Evolutionary conservation across 1,140 invertebrate species (phyloP).

Genomic region (Cardiocondyla obscurior): DNA sequence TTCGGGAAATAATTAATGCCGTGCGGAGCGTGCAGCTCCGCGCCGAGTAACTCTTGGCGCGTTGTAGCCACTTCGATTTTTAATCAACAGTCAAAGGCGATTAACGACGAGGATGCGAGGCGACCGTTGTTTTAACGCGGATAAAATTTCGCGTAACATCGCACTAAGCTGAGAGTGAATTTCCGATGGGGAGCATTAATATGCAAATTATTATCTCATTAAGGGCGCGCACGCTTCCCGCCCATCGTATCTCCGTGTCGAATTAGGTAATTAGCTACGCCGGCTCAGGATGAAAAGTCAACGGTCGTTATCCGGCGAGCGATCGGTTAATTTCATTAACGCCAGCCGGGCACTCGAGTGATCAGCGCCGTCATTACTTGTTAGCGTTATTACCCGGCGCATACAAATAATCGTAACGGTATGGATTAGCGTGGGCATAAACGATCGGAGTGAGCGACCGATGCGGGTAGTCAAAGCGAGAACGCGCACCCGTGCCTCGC

Average conservation of each 20-base stretch:
- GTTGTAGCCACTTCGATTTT: slow-evolving; percentile 29
- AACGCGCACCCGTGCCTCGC: background rate
- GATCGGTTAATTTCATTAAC: slow-evolving; percentile 31
- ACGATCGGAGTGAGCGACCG: background rate
- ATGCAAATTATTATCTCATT: slow-evolving; percentile 60
- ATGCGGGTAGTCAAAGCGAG: background rate
- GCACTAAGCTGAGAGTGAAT: slow-evolving; percentile 11
- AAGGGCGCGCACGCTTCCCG: slow-evolving; percentile 8
- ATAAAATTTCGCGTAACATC: slow-evolving; percentile 26
- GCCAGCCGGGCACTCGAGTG: background rate
- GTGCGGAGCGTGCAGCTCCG: background rate
- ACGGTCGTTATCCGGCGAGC: background rate
- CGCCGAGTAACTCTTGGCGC: background rate
- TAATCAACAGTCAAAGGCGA: slow-evolving; percentile 41
- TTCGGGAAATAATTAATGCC: slow-evolving; percentile 34
- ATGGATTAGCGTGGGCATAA: background rate
- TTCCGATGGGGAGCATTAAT: slow-evolving; percentile 39
- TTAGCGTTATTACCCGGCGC: slow-evolving; percentile 5
- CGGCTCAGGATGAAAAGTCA: background rate
- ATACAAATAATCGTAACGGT: slow-evolving; percentile 29
- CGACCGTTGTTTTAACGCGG: background rate
- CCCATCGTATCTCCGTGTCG: background rate
- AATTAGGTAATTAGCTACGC: slow-evolving; percentile 59
- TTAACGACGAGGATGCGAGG: background rate
- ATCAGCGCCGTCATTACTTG: background rate